A percentile compares a stretch with the other conserved stretches of the same genome.
phyloP scores from a whole-genome alignment of 1,140 invertebrate genomes.

The Sycophila sp. region DNA sequence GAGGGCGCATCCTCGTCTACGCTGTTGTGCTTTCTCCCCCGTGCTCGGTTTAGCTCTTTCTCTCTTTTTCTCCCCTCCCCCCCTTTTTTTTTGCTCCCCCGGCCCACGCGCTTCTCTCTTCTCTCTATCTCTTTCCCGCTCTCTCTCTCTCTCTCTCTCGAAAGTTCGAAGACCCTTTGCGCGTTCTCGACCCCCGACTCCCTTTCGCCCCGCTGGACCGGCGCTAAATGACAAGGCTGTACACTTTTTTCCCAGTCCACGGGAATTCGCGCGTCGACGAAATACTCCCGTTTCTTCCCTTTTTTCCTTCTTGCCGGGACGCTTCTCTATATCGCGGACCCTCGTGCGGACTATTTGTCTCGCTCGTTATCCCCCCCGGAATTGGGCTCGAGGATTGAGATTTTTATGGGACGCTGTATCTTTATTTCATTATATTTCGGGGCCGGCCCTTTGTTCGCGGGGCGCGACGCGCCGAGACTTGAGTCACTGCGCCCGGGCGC shows the following conservation, averaged over 20 bases:
- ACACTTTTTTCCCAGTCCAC: conserved; percentile 10
- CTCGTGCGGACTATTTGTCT: conserved; percentile 17
- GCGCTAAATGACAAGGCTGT: not conserved
- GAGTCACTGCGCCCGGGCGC: not conserved
- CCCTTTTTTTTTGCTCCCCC: not conserved
- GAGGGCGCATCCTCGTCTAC: conserved; percentile 22
- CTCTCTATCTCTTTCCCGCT: not conserved
- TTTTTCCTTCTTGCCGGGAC: not conserved
- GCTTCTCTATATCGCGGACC: not conserved
- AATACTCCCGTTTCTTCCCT: not conserved
- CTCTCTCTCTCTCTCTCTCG: not conserved
- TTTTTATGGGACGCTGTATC: conserved; percentile 7
- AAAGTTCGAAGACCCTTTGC: conserved; percentile 6
- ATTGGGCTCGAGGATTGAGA: conserved; percentile 2
- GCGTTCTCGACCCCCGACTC: not conserved
- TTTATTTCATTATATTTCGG: conserved; percentile 9
- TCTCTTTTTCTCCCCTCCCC: not conserved
- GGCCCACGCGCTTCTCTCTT: too few relatives aligned
- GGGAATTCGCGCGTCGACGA: not conserved
- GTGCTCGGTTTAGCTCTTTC: too few relatives aligned
- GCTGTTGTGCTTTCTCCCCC: not conserved
- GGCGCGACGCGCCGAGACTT: not conserved
- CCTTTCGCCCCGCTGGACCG: not conserved
- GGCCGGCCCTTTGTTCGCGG: not conserved
- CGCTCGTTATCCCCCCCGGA: not conserved